Evolutionary conservation across 2,888 invertebrate genomes (phyloP).

Genomic region (Candidula unifasciata): DNA sequence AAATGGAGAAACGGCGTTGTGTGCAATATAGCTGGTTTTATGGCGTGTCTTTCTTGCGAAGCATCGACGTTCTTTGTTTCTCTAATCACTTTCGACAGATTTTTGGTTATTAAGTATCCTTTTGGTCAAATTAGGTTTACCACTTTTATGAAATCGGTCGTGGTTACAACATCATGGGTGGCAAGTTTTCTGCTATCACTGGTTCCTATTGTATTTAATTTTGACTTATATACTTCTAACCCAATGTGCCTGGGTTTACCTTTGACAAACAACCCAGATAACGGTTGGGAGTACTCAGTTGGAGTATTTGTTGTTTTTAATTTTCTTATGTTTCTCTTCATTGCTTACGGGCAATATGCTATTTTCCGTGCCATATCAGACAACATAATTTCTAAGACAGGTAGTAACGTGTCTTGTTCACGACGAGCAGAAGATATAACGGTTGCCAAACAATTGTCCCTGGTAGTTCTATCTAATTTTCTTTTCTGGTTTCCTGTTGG

Average conservation of each 20-base stretch:
- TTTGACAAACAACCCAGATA: neutral
- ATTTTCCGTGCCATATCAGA: constrained; percentile 17
- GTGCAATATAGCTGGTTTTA: constrained; percentile 45
- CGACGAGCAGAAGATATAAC: constrained; percentile 14
- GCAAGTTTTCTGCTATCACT: constrained; percentile 5
- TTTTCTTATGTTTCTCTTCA: neutral
- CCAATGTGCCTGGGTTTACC: constrained; percentile 24
- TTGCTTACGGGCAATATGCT: neutral
- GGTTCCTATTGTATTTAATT: neutral
- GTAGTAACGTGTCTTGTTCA: neutral
- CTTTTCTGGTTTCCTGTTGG: constrained; percentile 30
- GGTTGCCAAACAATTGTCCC: constrained; percentile 12
- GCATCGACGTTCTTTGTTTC: constrained; percentile 67
- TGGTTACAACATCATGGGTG: neutral
- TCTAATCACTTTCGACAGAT: neutral
- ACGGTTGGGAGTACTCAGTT: constrained; percentile 2
- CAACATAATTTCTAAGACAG: neutral
- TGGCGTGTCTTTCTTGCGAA: constrained; percentile 80
- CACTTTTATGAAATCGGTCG: neutral
- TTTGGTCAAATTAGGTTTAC: neutral
- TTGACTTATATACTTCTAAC: neutral
- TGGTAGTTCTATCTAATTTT: constrained; percentile 14
- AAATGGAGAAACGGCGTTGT: neutral
- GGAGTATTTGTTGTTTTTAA: constrained; percentile 15
- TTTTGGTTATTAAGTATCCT: neutral